Base-by-base conservation (phyloP, 2,113 vertebrate species). In the Neoarius graeffei region DNA sequence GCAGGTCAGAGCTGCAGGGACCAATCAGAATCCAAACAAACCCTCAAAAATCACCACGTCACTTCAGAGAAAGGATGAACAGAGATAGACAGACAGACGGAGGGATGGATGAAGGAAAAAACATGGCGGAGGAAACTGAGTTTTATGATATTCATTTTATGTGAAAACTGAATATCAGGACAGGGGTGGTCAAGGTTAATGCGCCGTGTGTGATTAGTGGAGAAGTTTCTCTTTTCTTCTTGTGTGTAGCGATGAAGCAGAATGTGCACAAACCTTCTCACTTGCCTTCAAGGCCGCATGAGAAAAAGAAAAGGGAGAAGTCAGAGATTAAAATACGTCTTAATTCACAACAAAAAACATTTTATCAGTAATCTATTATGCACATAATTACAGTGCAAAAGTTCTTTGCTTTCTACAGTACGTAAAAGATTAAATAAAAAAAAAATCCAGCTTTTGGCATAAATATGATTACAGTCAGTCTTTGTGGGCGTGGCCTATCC, bases 241-340 rank as follows among this genome's bases (percentile, higher is more conserved):
- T 52, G 56, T 23, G 56, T 1, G 50, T 4, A 25, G 27, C 4
- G 79, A 71, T 25, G 84, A 87, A 81, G 42, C 83, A 74, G 84
- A 83, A 84, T 6, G 27, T 79, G n/a, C 77, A 92, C 95, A 91
- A 95, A 96, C 95, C 95, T 96, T 96, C 93, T 96, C 95, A 90
- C 94, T 96, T 93, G 94, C 95, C 95, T 96, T 95, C 92, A 91
- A 87, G 94, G 92, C 85, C 92, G 94, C 94, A 94, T 77, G 85
- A 86, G 50, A 52, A 62, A 86, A 91, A 90, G 93, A 17, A 54
- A 30, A 30, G 7, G 5, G 7, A 23, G 20, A 81, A 57, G 42
- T 42, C 42, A 50, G 30, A 81, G 80, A 60, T 57, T 57, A 27
- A 56, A 25, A 52, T 23, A 25, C 7, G 69, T 52, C 48, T 52